Percentiles rank a stretch among this genome's conserved stretches.
phyloP scores from a whole-genome alignment of 2,797 vertebrate species.

The Acrossocheilus wenchowensis region DNA sequence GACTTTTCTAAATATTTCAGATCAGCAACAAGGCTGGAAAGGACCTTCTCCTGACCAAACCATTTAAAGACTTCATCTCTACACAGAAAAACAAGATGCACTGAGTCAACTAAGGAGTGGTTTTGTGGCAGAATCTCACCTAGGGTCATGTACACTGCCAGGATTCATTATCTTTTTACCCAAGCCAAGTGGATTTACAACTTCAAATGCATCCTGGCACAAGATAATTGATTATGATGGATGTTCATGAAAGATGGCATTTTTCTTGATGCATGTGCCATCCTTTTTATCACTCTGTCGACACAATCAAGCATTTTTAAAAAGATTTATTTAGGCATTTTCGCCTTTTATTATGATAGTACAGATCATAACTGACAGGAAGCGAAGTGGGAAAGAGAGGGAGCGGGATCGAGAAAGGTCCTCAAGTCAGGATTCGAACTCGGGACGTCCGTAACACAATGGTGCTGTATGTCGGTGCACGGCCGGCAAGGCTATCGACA shows the following conservation, averaged over 20 bases:
- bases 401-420: too few species aligned
- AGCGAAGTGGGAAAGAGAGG: too few species aligned
- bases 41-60: neutral
- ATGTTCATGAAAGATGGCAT: neutral
- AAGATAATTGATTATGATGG: neutral
- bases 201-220: constrained; percentile 30
- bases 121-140: constrained; percentile 20
- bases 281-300: neutral
- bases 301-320: neutral
- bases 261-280: neutral
- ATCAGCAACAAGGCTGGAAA: neutral
- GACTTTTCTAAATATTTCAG: neutral
- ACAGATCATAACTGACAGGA: too few species aligned
- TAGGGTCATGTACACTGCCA: neutral
- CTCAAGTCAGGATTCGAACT: too few species aligned
- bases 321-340: too few species aligned
- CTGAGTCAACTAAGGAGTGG: neutral
- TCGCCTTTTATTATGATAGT: too few species aligned
- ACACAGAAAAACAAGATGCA: constrained; percentile 4
- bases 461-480: too few species aligned
- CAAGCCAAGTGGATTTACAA: constrained; percentile 1
- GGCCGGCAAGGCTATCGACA: too few species aligned
- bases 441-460: too few species aligned
- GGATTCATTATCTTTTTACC: neutral
- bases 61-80: neutral